phyloP scores from a whole-genome alignment of 1,140 invertebrate genomes.

The Cyrtorhinus lividipennis region DNA sequence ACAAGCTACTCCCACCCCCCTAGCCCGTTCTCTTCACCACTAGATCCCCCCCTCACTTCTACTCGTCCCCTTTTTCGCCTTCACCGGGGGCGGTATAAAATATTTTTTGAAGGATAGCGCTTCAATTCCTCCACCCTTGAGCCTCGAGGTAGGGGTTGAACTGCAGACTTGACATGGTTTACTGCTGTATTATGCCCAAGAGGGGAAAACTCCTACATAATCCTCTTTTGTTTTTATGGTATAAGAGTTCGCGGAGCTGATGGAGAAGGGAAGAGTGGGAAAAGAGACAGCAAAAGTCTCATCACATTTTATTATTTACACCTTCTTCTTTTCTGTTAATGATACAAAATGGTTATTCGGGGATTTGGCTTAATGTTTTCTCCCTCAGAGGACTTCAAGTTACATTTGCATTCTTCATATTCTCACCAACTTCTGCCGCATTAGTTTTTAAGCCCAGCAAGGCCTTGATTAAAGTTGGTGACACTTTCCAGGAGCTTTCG shows the following conservation, averaged over 20 bases:
- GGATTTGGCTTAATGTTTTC: conserved; percentile 7
- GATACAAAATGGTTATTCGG: conserved; percentile 7
- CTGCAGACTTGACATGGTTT: conserved; percentile 9
- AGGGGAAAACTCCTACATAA: conserved; percentile 10
- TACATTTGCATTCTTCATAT: conserved; percentile 9
- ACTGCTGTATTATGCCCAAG: conserved; percentile 10
- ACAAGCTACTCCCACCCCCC: conserved; percentile 16
- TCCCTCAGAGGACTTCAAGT: neutral
- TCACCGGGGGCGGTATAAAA: conserved; percentile 9
- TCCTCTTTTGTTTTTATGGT: conserved; percentile 11
- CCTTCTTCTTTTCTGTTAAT: neutral
- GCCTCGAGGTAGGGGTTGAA: neutral
- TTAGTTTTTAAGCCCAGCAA: too few relatives aligned
- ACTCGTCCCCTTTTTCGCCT: conserved; percentile 1
- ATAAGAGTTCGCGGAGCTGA: neutral
- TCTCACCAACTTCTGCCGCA: neutral
- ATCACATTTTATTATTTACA: conserved; percentile 13
- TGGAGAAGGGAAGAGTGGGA: neutral
- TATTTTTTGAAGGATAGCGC: conserved; percentile 13
- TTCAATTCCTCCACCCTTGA: neutral
- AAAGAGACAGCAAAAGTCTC: neutral
- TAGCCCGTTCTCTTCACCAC: neutral
- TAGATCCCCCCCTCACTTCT: neutral
- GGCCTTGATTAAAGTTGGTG: too few relatives aligned
- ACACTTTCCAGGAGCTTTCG: too few relatives aligned